phyloP scores from a whole-genome alignment of 2,113 vertebrate species.

The Cheirogaleus medius region DNA sequence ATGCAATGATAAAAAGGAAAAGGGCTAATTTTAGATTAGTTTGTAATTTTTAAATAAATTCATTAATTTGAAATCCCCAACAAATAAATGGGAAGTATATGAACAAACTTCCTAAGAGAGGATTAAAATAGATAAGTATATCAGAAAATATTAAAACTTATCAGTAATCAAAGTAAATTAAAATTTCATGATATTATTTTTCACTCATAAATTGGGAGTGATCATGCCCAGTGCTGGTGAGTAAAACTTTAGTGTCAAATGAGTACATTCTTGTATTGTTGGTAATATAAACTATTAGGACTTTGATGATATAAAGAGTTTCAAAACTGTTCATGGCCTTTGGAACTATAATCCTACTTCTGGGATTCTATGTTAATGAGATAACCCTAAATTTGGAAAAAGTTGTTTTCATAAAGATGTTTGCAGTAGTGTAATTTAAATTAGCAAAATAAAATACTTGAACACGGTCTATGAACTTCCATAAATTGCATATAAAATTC shows the following conservation, averaged over 20 bases:
- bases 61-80: background rate
- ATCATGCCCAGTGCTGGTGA: background rate
- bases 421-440: constrained; percentile 32
- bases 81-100: constrained; percentile 29
- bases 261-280: background rate
- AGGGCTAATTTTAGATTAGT: background rate
- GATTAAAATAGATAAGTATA: background rate
- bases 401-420: background rate
- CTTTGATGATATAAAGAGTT: background rate
- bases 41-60: constrained; percentile 44
- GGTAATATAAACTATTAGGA: background rate
- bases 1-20: background rate
- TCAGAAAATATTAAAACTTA: constrained; percentile 37
- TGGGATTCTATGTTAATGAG: background rate
- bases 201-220: background rate
- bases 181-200: constrained; percentile 34
- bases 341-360: background rate
- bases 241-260: constrained; percentile 10
- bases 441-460: constrained; percentile 39
- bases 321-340: background rate
- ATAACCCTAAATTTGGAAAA: constrained; percentile 39
- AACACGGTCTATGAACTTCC: background rate
- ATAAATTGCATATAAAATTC: constrained; percentile 45
- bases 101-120: background rate
- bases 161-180: constrained; percentile 28